Evolutionary conservation across 1,140 invertebrate genomes (phyloP), one percentile per base, ranked within the genome.

Genomic region (Caerostris extrusa): DNA sequence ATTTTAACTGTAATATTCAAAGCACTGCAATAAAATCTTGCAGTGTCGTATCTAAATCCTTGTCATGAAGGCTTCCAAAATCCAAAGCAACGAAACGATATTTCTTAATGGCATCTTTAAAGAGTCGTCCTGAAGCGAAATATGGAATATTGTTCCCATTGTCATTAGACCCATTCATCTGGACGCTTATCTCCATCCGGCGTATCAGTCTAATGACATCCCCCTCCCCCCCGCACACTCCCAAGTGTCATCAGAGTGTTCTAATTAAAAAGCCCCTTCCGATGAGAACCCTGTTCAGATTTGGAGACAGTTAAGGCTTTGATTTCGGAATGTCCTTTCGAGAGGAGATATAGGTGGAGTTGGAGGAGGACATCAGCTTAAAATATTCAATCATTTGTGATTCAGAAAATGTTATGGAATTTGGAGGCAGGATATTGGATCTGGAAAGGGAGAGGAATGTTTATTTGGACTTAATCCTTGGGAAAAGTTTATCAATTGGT

Each of bases 251-350:
- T 88, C 86, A n/a, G 55, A 17, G 83, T 19, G 83, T 58, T 86
- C 83, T 88, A 88, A 88, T 88, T 88, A 88, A 88, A 88, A 88
- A 88, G 86, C 86, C 12, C 56, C 56, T 88, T 53, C 82, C 53
- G 34, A 55, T 14, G 77, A 19, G 77, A 82, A 55, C 6, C 34
- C 34, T 19, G 61, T 67, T 67, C 69, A 34, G 71, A 77, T 77
- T 53, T 82, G 77, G 77, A 82, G 34, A 50, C 34, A 56, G 82
- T n/a, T 19, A 34, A n/a, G 69, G 34, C 71, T 77, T 77, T 77
- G 71, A 77, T 77, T 77, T 53, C 71, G 71, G 71, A 77, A 77
- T 77, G 34, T 53, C 71, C 53, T 77, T 50, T 5, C 71, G 34
- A 50, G 2, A 0, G 61, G 61, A n/a, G 17, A 8, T 5, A 17